These are phyloP conservation scores for Sebastes melanostomus DNA, from an alignment of 2,797 vertebrate species.

Conservation along the genomic window DNA sequence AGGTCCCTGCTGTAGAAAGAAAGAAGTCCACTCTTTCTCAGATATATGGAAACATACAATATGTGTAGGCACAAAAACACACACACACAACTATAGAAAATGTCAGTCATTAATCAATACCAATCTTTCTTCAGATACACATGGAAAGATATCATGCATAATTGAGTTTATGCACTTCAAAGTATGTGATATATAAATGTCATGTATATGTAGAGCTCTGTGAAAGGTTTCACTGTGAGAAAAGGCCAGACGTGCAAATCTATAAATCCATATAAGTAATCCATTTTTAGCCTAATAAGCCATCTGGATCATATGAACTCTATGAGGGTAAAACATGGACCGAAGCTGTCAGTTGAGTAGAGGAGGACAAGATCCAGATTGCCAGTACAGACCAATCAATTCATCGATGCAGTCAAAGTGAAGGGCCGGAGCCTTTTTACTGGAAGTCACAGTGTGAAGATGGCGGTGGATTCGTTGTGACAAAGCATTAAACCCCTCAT, in stretches of 20 bases:
- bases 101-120: slow-evolving; percentile 29
- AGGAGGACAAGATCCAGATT: slow-evolving; percentile 30
- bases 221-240: slow-evolving; percentile 10
- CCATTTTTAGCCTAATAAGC: slow-evolving; percentile 29
- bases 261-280: slow-evolving; percentile 48
- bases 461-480: background rate
- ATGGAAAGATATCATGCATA: slow-evolving; percentile 20
- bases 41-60: background rate
- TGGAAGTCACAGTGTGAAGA: slow-evolving; percentile 38
- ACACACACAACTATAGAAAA: background rate
- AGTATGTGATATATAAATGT: slow-evolving; percentile 34
- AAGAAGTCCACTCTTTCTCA: background rate
- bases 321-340: background rate
- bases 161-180: slow-evolving; percentile 17
- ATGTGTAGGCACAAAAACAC: background rate
- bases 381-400: slow-evolving; percentile 37
- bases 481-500: slow-evolving; percentile 5
- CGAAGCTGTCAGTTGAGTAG: slow-evolving; percentile 3
- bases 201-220: slow-evolving; percentile 8
- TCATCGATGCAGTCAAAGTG: slow-evolving; percentile 22
- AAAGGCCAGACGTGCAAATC: slow-evolving; percentile 50
- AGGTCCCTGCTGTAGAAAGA: too few species aligned
- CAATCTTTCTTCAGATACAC: background rate
- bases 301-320: slow-evolving; percentile 31
- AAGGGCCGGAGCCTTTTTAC: background rate